Base-by-base conservation (phyloP, 2,888 invertebrate species). In the Trachelus stipa region DNA sequence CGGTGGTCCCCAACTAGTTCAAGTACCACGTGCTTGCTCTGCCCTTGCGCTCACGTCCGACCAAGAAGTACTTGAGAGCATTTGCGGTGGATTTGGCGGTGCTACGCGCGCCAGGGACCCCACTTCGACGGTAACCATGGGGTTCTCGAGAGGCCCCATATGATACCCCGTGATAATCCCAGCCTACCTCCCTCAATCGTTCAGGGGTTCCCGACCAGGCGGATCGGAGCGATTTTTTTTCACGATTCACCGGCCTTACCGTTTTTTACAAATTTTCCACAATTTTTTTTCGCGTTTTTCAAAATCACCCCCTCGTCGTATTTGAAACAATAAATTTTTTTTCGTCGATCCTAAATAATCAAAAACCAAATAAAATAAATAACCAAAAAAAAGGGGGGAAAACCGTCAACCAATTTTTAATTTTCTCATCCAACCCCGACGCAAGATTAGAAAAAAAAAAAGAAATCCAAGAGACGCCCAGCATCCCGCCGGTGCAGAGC, bases 11-110 rank as follows among this genome's bases (percentile, higher is more conserved):
- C 91, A 90, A 90, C 91, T 90, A 90, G 91, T 90, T 91, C 89
- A 90, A 91, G 91, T 91, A 88, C 88, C 89, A 88, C 89, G 89
- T 87, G 88, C 89, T 87, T 81, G 86, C 87, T 88, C 79, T 89
- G 88, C 90, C 90, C 89, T 90, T 89, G 88, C 90, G 88, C 90
- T 89, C 88, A 90, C 89, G 89, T 89, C 88, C 90, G 87, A 88
- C 88, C 90, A 89, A 89, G 89, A 87, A 89, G 90, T 88, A 89
- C 91, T 91, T 88, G 88, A 91, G 86, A 88, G 90, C 89, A 90
- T 91, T 91, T 91, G 91, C 90, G 91, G 91, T 91, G 91, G 91
- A 91, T 91, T 91, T 90, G 90, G 90, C 88, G 90, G 90, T 89
- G 85, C 89, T 89, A 86, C 82, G 86, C 89, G 83, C 87, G 87